A percentile compares a stretch with the other conserved stretches of the same genome.
Evolutionary conservation across 2,113 vertebrate genomes (phyloP).

Genomic region (Delphinapterus leucas): DNA sequence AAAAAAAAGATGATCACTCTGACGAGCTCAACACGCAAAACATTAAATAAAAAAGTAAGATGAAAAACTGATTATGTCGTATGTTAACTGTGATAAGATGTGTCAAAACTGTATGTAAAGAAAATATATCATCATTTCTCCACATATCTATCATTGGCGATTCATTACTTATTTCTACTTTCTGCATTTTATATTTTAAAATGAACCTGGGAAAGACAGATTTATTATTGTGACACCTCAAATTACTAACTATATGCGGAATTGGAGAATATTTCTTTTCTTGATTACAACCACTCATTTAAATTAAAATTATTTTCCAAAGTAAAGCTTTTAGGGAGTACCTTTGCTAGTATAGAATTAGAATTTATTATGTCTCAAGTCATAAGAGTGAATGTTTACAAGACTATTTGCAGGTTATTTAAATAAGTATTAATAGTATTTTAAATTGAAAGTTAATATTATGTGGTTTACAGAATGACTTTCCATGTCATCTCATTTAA

Average conservation of each 20-base stretch:
- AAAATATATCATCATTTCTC: background rate
- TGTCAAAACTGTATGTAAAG: background rate
- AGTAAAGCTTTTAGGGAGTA: background rate
- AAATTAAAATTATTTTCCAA: background rate
- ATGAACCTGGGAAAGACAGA: background rate
- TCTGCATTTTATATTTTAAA: slow-evolving; percentile 21
- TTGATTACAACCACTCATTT: slow-evolving; percentile 43
- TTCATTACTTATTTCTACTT: background rate
- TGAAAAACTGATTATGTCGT: background rate
- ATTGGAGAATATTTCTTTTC: slow-evolving; percentile 37
- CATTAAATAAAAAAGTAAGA: too few species aligned
- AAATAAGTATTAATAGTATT: background rate
- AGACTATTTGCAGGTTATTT: background rate
- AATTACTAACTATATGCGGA: background rate
- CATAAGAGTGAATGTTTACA: background rate
- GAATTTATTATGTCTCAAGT: background rate
- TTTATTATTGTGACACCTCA: background rate
- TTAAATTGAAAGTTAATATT: background rate
- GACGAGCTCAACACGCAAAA: too few species aligned
- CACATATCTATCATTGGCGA: background rate
- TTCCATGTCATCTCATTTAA: background rate
- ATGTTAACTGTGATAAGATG: background rate
- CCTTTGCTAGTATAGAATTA: background rate
- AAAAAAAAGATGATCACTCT: too few species aligned
- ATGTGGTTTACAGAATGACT: background rate